Percentiles rank a stretch among this genome's conserved stretches.
phyloP scores from a whole-genome alignment of 2,113 vertebrate species.

The human (Homo sapiens) region DNA sequence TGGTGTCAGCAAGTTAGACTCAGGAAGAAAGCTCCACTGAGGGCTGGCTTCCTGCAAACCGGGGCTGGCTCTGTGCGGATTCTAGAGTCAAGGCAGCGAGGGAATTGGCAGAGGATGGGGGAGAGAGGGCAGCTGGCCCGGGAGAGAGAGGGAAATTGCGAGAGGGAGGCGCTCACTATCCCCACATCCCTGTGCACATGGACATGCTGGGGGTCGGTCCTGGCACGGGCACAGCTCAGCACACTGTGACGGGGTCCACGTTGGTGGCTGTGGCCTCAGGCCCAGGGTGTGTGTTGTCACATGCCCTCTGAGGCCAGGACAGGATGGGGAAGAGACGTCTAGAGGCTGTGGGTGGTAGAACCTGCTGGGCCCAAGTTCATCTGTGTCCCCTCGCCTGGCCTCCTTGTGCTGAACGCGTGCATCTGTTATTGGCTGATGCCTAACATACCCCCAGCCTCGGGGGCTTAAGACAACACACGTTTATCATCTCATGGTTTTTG shows the following conservation, averaged over 20 bases:
- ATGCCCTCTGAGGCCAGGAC: background rate
- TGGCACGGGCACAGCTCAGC: background rate
- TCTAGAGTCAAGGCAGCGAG: background rate
- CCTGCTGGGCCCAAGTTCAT: too few relatives aligned
- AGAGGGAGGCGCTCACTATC: background rate
- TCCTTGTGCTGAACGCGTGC: background rate
- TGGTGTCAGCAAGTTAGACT: background rate
- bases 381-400: background rate
- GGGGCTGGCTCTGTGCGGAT: background rate
- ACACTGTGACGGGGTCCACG: too few relatives aligned
- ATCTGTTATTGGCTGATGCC: background rate
- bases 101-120: background rate
- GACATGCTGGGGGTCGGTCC: background rate
- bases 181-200: background rate
- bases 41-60: background rate
- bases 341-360: background rate
- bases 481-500: fast-evolving
- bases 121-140: background rate
- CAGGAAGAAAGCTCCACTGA: background rate
- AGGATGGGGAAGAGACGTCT: background rate
- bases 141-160: background rate
- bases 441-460: background rate
- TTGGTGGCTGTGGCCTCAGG: background rate
- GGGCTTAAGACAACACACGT: too few relatives aligned
- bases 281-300: background rate